Percentiles rank a stretch among this genome's conserved stretches.
Conservation (phyloP, 1,140 invertebrate genomes). For the Bombus breviceps region DNA sequence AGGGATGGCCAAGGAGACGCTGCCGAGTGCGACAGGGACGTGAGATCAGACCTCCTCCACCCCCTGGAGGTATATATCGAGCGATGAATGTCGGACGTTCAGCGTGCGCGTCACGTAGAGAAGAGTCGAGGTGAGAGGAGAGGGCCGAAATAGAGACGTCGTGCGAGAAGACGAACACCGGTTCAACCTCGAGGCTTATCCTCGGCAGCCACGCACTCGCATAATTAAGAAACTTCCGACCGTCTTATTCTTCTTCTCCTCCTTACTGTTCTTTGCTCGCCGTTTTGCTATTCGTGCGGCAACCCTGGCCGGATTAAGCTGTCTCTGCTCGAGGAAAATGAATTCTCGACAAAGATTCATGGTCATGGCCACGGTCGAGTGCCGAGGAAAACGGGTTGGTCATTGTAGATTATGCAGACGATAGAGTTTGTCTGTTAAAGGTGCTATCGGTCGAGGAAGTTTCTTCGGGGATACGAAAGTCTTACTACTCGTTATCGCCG, state of each 20-base stretch:
- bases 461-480: not conserved
- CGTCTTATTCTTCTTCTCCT: constrained; percentile 40
- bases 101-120: constrained; percentile 80
- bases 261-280: constrained; percentile 18
- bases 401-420: not conserved
- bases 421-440: too few species aligned
- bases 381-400: not conserved
- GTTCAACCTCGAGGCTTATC: constrained; percentile 45
- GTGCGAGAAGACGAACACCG: not conserved
- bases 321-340: constrained; percentile 42
- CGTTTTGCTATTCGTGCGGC: constrained; percentile 41
- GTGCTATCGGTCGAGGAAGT: not conserved
- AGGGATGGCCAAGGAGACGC: constrained; percentile 33
- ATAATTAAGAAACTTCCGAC: constrained; percentile 69
- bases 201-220: constrained; percentile 55
- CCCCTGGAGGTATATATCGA: constrained; percentile 79
- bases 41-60: constrained; percentile 48
- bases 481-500: not conserved
- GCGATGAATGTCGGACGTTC: constrained; percentile 81
- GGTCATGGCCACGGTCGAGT: constrained; percentile 41
- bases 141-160: constrained; percentile 64
- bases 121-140: constrained; percentile 65
- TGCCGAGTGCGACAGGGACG: constrained; percentile 35
- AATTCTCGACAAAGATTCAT: constrained; percentile 60
- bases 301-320: constrained; percentile 49